Percentiles rank a stretch among this genome's conserved stretches.
These are phyloP conservation scores for Phalanger gymnotis DNA, from an alignment of 2,797 vertebrate genomes.

Conservation along the genomic window DNA sequence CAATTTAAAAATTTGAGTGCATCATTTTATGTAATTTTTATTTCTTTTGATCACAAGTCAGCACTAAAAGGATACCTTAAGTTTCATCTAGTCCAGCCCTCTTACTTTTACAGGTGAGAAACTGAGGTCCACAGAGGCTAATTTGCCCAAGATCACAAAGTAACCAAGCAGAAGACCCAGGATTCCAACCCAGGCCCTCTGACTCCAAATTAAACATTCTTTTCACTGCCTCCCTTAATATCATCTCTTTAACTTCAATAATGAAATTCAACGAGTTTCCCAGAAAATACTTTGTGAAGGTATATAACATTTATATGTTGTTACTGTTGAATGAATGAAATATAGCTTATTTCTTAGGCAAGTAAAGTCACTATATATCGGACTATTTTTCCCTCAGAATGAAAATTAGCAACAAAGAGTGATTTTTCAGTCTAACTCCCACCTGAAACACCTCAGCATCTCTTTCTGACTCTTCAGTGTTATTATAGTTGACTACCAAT, in stretches of 20 bases:
- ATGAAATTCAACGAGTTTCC: background rate
- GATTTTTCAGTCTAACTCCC: conserved; percentile 26
- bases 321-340: conserved; percentile 42
- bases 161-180: background rate
- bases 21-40: background rate
- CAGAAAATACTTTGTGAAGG: conserved; percentile 7
- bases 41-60: background rate
- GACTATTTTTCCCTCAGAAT: background rate
- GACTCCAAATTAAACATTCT: background rate
- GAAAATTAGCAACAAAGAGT: conserved; percentile 18
- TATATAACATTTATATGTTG: conserved; percentile 22
- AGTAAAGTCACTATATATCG: conserved; percentile 28
- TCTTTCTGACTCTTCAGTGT: conserved; percentile 64
- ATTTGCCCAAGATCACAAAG: background rate
- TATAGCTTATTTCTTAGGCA: conserved; percentile 31
- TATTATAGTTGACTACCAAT: conserved; percentile 71
- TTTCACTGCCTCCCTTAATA: background rate
- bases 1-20: background rate
- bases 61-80: background rate
- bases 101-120: background rate
- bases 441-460: conserved; percentile 75
- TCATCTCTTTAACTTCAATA: background rate
- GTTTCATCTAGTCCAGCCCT: background rate
- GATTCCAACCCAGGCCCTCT: background rate
- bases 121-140: background rate